phyloP scores from a whole-genome alignment of 2,113 vertebrate species.

The Lampris megalopsis region DNA sequence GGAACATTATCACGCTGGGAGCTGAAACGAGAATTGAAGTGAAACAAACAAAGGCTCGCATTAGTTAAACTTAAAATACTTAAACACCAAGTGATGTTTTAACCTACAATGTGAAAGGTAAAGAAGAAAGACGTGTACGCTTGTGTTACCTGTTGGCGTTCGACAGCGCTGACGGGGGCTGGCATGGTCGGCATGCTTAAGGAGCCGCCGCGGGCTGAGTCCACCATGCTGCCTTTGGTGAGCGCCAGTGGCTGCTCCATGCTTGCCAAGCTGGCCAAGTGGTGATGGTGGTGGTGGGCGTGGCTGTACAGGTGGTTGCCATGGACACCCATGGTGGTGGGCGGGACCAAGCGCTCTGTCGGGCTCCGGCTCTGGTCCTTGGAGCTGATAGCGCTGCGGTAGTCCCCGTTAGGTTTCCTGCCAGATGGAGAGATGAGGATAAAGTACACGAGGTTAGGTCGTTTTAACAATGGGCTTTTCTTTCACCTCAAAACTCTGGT shows the following conservation, averaged over 20 bases:
- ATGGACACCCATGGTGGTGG: slow-evolving; percentile 85
- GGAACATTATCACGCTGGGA: no score
- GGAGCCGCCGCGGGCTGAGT: slow-evolving; percentile 79
- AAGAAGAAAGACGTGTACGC: slow-evolving; percentile 4
- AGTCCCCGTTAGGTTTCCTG: slow-evolving; percentile 94
- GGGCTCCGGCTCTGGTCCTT: slow-evolving; percentile 96
- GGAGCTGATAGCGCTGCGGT: slow-evolving; percentile 73
- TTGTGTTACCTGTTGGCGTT: slow-evolving; percentile 92
- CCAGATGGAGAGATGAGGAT: slow-evolving; percentile 11
- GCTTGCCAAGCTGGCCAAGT: slow-evolving; percentile 88
- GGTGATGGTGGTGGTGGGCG: slow-evolving; percentile 82
- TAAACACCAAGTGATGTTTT: slow-evolving; percentile 14
- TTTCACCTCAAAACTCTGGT: background rate
- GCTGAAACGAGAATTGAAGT: no score
- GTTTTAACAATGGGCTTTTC: background rate
- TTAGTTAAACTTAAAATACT: no score
- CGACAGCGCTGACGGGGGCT: slow-evolving; percentile 84
- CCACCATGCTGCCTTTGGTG: slow-evolving; percentile 94
- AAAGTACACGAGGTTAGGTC: background rate
- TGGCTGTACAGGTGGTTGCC: slow-evolving; percentile 87
- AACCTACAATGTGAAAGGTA: slow-evolving; percentile 15
- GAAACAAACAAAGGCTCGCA: no score
- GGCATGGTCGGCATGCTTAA: slow-evolving; percentile 76
- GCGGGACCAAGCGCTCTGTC: slow-evolving; percentile 87
- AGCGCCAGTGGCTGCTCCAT: slow-evolving; percentile 98